Evolutionary conservation across 2,888 invertebrate species (phyloP), one percentile per base, ranked within the genome.

Genomic region (Dryococelus australis): DNA sequence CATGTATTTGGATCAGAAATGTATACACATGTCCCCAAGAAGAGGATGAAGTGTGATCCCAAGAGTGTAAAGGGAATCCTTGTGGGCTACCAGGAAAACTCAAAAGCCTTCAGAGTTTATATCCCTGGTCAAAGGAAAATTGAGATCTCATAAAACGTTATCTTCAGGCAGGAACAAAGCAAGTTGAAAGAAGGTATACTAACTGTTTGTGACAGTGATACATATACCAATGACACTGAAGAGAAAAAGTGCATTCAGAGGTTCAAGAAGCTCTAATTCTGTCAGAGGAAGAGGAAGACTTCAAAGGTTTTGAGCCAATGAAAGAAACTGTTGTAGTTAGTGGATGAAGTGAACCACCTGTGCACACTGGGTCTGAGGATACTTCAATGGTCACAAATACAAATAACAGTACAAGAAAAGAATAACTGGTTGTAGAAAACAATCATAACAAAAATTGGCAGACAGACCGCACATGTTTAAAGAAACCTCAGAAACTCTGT

Each of bases 81-180:
- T 65, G 65, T 65, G n/a, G 65, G 65, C n/a, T 65, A 65, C 65
- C 65, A 65, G 16, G 65, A 65, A 65, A 65, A n/a, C 65, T 65
- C 65, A 24, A 65, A 65, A 65, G 65, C 65, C 65, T 65, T 65
- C 65, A 65, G 65, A 65, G 65, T 65, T 65, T 65, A 65, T n/a
- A 24, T 65, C 16, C 65, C 65, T 65, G n/a, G n/a, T n/a, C 65
- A 65, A 24, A 65, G 65, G 8, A 65, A 9, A n/a, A 65, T 65
- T 12, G 65, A 65, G 1, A 65, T 65, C 20, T n/a, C 65, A 8
- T 12, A 24, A 65, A 65, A 65, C 16, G n/a, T 65, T 65, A 6
- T 65, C 24, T 24, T 65, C n/a, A 24, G n/a, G 20, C 65, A 65
- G 20, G 65, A 65, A 24, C 20, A 20, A 65, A 65, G 24, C n/a